These are phyloP conservation scores for Channa striata DNA, from an alignment of 2,797 vertebrate species.

Conservation along the genomic window DNA sequence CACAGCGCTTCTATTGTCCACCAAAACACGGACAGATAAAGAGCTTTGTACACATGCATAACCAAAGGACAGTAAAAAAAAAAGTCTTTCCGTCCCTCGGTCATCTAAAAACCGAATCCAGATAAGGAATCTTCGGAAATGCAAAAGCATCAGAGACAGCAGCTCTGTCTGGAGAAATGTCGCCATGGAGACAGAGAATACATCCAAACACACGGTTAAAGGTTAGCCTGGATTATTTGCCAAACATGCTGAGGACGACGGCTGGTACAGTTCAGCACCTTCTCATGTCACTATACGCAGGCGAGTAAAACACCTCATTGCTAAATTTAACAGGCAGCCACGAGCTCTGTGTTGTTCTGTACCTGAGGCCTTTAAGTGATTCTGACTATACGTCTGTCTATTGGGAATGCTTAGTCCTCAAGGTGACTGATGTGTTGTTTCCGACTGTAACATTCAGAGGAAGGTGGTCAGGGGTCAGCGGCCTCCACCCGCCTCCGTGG, in stretches of 20 bases:
- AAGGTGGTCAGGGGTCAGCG: constrained; percentile 75
- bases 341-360: constrained; percentile 29
- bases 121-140: background rate
- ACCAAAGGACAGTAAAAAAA: constrained; percentile 53
- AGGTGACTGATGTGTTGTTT: constrained; percentile 83
- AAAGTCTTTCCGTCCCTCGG: constrained; percentile 45
- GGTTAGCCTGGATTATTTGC: constrained; percentile 57
- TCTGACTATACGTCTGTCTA: constrained; percentile 35
- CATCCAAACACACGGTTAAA: constrained; percentile 64
- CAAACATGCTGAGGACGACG: constrained; percentile 40
- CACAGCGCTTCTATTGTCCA: constrained; percentile 72
- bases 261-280: constrained; percentile 36
- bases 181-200: constrained; percentile 58
- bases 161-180: constrained; percentile 32
- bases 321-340: constrained; percentile 64
- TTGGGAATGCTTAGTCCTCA: constrained; percentile 56
- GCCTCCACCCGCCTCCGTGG: constrained; percentile 63
- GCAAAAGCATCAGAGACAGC: constrained; percentile 16
- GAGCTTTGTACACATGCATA: constrained; percentile 51
- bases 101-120: constrained; percentile 18
- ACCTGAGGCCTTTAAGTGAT: constrained; percentile 28
- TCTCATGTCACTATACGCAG: constrained; percentile 48
- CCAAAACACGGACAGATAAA: constrained; percentile 67
- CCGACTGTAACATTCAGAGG: constrained; percentile 75
- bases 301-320: constrained; percentile 58